Evolutionary conservation across 1,140 invertebrate species (phyloP), one percentile per base, ranked within the genome.

Genomic region (Microplitis demolitor): DNA sequence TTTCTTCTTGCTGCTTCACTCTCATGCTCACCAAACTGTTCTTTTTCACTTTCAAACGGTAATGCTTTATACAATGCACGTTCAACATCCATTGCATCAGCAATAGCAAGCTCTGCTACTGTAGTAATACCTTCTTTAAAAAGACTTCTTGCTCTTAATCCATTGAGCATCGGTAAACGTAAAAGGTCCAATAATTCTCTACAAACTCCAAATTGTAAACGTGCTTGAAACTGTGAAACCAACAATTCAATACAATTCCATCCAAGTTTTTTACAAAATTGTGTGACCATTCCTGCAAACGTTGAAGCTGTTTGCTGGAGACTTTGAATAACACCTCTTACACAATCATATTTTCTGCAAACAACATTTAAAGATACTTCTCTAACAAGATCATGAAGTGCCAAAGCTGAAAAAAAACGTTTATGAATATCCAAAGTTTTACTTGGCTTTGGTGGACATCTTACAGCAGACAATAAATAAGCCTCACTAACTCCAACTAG

Each of bases 201-300:
- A 78, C 96, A 94, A 37, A 99, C 93, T 9, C 98, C 98, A 88
- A 99, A 99, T 77, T 96, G 94, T 31, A 99, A 88, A 14, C 98
- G 91, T 76, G 94, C 92, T 89, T 98, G 96, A 86, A 99, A 99
- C 85, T 98, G 95, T 4, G 92, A 92, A 11, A 99, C 90, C 3
- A 99, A 87, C 37, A 97, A 86, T 84, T 98, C 95, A 69, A 99
- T 88, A 80, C 93, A 96, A 67, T 90, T 90, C 97, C 97, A 99
- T 3, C 97, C 95, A n/a, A 99, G 86, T 62, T 96, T 92, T 78
- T 91, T 91, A 87, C 96, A 97, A 87, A 98, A 98, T 24, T 93
- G 92, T 2, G 95, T 96, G 0, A 98, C 93, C 94, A 97, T 97
- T 64, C 97, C 97, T 66, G 98, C 96, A 91, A 98, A 98, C 34